Conservation (phyloP, 2,888 invertebrate species). For the Ophraella communa region DNA sequence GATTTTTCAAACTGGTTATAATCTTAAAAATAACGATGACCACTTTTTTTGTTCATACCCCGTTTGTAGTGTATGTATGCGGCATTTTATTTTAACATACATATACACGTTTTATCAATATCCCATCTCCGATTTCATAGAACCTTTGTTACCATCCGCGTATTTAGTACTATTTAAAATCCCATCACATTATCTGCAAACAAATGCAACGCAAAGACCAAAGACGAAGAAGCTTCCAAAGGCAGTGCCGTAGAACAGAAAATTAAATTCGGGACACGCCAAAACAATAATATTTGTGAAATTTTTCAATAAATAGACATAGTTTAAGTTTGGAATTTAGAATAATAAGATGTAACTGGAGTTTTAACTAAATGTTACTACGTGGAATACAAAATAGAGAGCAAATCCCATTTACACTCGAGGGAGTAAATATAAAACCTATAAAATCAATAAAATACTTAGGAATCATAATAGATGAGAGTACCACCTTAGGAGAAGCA, state of each 20-base stretch:
- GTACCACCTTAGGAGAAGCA: too few relatives aligned
- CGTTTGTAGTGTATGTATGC: not conserved
- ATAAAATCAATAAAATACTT: too few relatives aligned
- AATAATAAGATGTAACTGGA: too few relatives aligned
- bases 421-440: too few relatives aligned
- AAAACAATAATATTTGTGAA: too few relatives aligned
- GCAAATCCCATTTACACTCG: too few relatives aligned
- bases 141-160: constrained; percentile 26
- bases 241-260: not conserved
- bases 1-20: not conserved
- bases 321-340: too few relatives aligned
- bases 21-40: constrained; percentile 1
- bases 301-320: too few relatives aligned
- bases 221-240: not conserved
- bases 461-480: too few relatives aligned
- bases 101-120: constrained; percentile 11
- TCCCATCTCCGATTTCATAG: constrained; percentile 17
- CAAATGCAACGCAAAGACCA: constrained; percentile 42
- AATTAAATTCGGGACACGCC: too few relatives aligned
- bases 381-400: too few relatives aligned
- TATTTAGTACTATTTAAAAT: constrained; percentile 46
- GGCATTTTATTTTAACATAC: not conserved
- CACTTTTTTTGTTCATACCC: not conserved
- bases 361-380: too few relatives aligned
- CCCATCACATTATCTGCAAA: constrained; percentile 52